Percentiles rank a stretch among this genome's conserved stretches.
Evolutionary conservation across 1,140 invertebrate genomes (phyloP).

Genomic region (Helicoverpa armigera): DNA sequence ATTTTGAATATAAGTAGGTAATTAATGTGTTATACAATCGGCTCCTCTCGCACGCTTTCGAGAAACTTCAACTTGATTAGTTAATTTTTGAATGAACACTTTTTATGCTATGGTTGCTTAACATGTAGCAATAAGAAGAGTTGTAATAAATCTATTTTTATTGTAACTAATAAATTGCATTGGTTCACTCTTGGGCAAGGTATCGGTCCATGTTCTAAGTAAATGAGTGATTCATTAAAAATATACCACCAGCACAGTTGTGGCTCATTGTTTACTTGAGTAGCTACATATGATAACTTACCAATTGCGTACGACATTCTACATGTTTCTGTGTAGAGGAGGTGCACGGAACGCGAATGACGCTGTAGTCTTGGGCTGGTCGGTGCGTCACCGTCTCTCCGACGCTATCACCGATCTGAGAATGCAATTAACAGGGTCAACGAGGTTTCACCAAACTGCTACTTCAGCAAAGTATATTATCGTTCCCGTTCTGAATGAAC

Average conservation of each 20-base stretch:
- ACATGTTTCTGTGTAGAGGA: conserved; percentile 8
- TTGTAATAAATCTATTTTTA: neutral
- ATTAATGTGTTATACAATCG: conserved; percentile 35
- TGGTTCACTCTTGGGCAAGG: neutral
- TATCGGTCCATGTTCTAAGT: conserved; percentile 10
- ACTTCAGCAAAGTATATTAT: neutral
- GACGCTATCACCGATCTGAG: conserved; percentile 35
- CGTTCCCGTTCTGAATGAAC: conserved; percentile 2
- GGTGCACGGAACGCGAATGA: conserved; percentile 17
- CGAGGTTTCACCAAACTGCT: conserved; percentile 38
- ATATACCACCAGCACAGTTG: neutral
- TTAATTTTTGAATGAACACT: conserved; percentile 21
- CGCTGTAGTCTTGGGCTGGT: conserved; percentile 28
- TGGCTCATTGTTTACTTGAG: conserved; percentile 11
- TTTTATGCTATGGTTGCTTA: conserved; percentile 26
- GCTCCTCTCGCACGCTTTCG: conserved; percentile 34
- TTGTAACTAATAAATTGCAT: neutral
- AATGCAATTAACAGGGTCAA: conserved; percentile 43
- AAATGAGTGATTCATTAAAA: conserved; percentile 24
- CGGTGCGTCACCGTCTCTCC: conserved; percentile 37
- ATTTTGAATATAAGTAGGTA: conserved; percentile 32
- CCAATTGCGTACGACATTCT: conserved; percentile 21
- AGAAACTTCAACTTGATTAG: conserved; percentile 35
- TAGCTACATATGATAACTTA: conserved; percentile 23
- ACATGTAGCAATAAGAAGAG: conserved; percentile 6